Conservation (phyloP, 2,888 invertebrate species). For the Deilephila porcellus region DNA sequence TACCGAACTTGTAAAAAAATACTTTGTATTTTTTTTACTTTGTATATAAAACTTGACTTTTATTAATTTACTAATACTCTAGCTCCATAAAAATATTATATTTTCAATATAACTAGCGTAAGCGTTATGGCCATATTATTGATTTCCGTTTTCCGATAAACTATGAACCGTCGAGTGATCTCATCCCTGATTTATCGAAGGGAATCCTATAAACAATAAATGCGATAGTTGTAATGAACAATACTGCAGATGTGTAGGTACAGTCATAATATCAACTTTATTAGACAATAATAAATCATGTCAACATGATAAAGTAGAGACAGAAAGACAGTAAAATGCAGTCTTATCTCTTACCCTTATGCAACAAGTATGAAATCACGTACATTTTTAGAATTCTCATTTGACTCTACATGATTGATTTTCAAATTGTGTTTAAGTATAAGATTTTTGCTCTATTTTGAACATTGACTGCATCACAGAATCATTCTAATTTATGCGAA, state of each 20-base stretch:
- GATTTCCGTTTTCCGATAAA: slow-evolving; percentile 3
- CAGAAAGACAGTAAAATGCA: slow-evolving; percentile 8
- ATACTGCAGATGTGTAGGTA: not conserved
- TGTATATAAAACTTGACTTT: too few species aligned
- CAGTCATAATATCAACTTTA: not conserved
- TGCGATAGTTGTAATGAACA: not conserved
- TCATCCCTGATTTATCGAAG: slow-evolving; percentile 7
- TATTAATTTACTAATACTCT: too few species aligned
- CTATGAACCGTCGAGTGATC: not conserved
- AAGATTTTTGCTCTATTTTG: too few species aligned
- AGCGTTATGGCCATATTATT: not conserved
- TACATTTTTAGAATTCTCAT: not conserved
- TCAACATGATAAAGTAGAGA: not conserved
- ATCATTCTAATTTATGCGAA: not conserved
- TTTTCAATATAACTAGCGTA: not conserved
- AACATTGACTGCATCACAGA: not conserved
- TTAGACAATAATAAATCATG: slow-evolving; percentile 1
- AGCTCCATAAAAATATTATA: too few species aligned
- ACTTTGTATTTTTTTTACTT: too few species aligned
- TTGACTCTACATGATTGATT: too few species aligned
- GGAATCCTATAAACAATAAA: slow-evolving; percentile 8
- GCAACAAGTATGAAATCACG: not conserved
- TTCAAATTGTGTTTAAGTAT: too few species aligned
- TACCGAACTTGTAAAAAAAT: too few species aligned
- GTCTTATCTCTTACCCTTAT: not conserved